These are phyloP conservation scores for Xestia c-nigrum DNA, from an alignment of 2,888 invertebrate species.

Conservation along the genomic window DNA sequence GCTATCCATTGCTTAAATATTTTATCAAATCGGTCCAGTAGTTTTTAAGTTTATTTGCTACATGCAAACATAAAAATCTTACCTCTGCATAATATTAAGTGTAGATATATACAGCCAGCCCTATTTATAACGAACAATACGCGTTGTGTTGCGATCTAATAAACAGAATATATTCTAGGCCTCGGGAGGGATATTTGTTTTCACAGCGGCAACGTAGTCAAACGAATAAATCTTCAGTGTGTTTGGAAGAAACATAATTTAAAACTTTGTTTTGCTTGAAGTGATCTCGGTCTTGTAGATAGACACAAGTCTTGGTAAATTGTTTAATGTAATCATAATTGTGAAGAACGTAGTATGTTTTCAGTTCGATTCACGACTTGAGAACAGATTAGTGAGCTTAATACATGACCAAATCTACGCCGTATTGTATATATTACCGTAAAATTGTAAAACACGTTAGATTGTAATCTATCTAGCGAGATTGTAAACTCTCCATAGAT, in stretches of 20 bases:
- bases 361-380: not conserved
- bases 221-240: slow-evolving; percentile 60
- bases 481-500: too few species aligned
- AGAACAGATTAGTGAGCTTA: not conserved
- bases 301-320: slow-evolving; percentile 24
- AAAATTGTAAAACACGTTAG: too few species aligned
- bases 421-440: not conserved
- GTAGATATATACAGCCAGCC: slow-evolving; percentile 11
- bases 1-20: too few species aligned
- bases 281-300: slow-evolving; percentile 43
- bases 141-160: slow-evolving; percentile 50
- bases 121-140: slow-evolving; percentile 51
- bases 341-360: not conserved
- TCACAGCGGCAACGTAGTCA: slow-evolving; percentile 37
- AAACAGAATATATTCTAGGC: slow-evolving; percentile 51
- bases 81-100: too few species aligned
- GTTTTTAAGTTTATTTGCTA: too few species aligned
- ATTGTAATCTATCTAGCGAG: too few species aligned
- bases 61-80: too few species aligned
- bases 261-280: slow-evolving; percentile 61
- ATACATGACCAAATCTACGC: not conserved
- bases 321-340: slow-evolving; percentile 28
- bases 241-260: slow-evolving; percentile 62
- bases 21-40: too few species aligned
- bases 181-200: slow-evolving; percentile 60